Conservation (phyloP, 2,797 vertebrate species). For the Acrossocheilus wenchowensis region DNA sequence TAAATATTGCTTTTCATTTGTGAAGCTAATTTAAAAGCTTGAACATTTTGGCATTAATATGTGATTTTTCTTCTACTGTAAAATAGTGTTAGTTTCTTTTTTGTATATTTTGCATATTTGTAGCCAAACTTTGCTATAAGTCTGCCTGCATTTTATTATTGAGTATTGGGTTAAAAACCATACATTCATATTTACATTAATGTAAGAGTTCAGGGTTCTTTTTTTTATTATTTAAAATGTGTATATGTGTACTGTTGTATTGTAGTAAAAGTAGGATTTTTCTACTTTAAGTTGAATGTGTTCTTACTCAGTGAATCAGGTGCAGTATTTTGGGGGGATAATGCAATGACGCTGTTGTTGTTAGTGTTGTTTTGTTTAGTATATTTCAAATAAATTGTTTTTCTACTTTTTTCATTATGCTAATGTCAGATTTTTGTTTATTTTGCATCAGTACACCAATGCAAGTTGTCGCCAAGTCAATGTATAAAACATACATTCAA, state of each 20-base stretch:
- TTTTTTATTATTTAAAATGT: background rate
- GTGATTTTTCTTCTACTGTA: conserved; percentile 6
- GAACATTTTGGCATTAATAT: background rate
- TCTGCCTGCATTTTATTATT: background rate
- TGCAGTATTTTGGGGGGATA: too few relatives aligned
- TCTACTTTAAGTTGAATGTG: background rate
- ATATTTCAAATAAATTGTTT: background rate
- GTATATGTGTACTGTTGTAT: background rate
- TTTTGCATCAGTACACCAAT: background rate
- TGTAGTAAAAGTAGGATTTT: background rate
- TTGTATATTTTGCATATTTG: conserved; percentile 6
- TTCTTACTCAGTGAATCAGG: background rate
- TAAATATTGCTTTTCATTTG: conserved; percentile 38
- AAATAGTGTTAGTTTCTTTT: conserved; percentile 14
- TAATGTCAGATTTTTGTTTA: background rate
- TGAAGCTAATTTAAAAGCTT: conserved; percentile 25
- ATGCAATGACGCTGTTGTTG: conserved; percentile 15
- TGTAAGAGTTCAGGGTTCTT: background rate
- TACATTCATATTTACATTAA: too few relatives aligned
- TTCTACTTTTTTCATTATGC: background rate
- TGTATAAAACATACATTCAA: background rate
- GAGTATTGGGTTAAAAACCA: background rate
- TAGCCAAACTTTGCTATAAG: background rate
- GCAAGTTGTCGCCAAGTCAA: background rate
- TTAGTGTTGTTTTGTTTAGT: background rate